Evolutionary conservation across 2,113 vertebrate species (phyloP), one percentile per base, ranked within the genome.

Genomic region (Hippoglossus stenolepis): DNA sequence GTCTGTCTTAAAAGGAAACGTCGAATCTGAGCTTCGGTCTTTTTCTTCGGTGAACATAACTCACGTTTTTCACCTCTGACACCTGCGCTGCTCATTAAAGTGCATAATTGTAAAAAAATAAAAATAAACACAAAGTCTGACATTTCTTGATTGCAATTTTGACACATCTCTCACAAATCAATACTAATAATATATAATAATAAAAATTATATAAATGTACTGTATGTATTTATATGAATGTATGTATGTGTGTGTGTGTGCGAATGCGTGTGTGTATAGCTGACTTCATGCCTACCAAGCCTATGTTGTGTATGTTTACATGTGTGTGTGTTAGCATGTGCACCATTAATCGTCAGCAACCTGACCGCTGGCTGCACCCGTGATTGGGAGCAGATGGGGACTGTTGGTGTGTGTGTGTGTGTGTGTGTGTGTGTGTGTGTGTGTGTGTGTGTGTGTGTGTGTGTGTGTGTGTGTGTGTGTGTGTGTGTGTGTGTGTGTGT

Each of bases 361-460:
- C 86, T 93, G 94, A 95, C 94, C 92, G 87, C 90, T 93, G 91
- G 89, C 83, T 93, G 92, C 92, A 92, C 94, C 91, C 86, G 66
- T 92, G 93, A 95, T 94, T 93, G 82, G 87, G 90, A 93, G 91
- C 93, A 94, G 93, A 94, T 94, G 93, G 91, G 80, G 90, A 79
- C 91, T 91, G 91, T 91, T 84, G 67, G 73, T 56, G 77, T 31
- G 28, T 28, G 26, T 51, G 77, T 58, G 64, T n/a, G 65, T 54
- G 66, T 45, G 13, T 14, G 45, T 47, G 45, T 58, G 72, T 71
- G 74, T 72, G 64, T 64, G 62, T 58, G 74, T 59, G 77, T 51
- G 38, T 20, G 62, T 53, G 73, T 72, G 65, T 23, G 64, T n/a
- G 65, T 54, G 66, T 45, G 14, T 15, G 64, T n/a, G 65, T 54